A percentile compares a stretch with the other conserved stretches of the same genome.
Evolutionary conservation across 2,113 vertebrate species (phyloP).

Genomic region (Gnathonemus echidnorhynchus): DNA sequence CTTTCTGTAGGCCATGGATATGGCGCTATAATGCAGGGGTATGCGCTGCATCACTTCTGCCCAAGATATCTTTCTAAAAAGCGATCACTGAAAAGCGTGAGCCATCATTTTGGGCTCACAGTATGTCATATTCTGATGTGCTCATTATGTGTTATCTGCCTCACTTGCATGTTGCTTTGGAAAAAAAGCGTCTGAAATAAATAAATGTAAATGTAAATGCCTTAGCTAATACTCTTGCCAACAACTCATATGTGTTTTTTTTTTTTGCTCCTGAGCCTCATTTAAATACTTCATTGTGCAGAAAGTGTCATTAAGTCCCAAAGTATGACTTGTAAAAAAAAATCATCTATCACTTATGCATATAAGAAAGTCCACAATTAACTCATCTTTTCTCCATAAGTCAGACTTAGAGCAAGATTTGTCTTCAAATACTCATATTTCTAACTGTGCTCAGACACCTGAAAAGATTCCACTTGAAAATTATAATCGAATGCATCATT

Average conservation of each 20-base stretch:
- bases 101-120: background rate
- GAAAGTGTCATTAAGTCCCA: conserved; percentile 33
- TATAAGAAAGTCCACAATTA: background rate
- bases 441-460: background rate
- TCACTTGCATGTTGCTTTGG: background rate
- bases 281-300: conserved; percentile 30
- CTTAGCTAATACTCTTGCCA: conserved; percentile 30
- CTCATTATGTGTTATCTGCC: background rate
- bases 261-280: conserved; percentile 23
- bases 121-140: background rate
- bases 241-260: conserved; percentile 35
- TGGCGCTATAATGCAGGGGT: background rate
- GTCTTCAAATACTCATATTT: background rate
- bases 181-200: background rate
- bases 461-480: background rate
- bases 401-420: background rate
- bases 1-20: background rate
- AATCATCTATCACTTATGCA: background rate
- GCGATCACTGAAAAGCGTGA: background rate
- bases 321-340: conserved; percentile 8
- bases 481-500: background rate
- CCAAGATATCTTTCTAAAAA: background rate
- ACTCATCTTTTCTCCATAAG: background rate
- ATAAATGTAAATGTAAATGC: background rate
- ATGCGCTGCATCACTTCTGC: background rate